phyloP scores from a whole-genome alignment of 2,888 invertebrate species.

The Pilophorus perplexus region DNA sequence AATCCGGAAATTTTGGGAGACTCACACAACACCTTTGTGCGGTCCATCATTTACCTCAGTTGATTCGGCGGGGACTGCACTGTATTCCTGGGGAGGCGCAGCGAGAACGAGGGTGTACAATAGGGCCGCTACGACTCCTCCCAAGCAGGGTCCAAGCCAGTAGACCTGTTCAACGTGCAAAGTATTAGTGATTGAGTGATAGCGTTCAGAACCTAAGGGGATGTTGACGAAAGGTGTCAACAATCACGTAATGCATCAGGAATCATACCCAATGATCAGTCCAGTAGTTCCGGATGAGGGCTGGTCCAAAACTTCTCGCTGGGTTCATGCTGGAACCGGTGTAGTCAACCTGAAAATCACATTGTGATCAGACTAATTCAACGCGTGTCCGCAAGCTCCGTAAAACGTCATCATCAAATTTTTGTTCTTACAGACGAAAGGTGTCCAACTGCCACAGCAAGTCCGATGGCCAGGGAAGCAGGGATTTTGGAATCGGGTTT shows the following conservation, averaged over 20 bases:
- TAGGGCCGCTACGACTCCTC: conserved; percentile 73
- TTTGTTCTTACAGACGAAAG: conserved; percentile 61
- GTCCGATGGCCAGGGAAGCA: conserved; percentile 82
- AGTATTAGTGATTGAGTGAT: too few species aligned
- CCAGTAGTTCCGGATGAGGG: conserved; percentile 73
- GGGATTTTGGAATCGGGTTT: conserved; percentile 76
- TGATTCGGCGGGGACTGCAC: conserved; percentile 51
- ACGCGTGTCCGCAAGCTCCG: neutral
- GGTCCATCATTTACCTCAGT: conserved; percentile 33
- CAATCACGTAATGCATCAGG: too few species aligned
- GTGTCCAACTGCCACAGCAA: conserved; percentile 81
- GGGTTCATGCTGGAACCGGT: conserved; percentile 93
- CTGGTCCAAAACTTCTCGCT: conserved; percentile 83
- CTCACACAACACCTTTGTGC: too few species aligned
- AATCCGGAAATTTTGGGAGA: too few species aligned
- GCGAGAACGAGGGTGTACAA: conserved; percentile 63
- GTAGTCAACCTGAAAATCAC: conserved; percentile 53
- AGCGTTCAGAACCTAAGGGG: too few species aligned
- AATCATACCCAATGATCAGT: conserved; percentile 74
- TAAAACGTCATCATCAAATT: neutral
- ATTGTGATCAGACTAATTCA: too few species aligned
- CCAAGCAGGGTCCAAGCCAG: conserved; percentile 84
- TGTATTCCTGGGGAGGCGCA: conserved; percentile 53
- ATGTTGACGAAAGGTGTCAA: too few species aligned
- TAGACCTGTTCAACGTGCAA: too few species aligned